Evolutionary conservation across 2,888 invertebrate genomes (phyloP).

Genomic region (Xanthia icteritia): DNA sequence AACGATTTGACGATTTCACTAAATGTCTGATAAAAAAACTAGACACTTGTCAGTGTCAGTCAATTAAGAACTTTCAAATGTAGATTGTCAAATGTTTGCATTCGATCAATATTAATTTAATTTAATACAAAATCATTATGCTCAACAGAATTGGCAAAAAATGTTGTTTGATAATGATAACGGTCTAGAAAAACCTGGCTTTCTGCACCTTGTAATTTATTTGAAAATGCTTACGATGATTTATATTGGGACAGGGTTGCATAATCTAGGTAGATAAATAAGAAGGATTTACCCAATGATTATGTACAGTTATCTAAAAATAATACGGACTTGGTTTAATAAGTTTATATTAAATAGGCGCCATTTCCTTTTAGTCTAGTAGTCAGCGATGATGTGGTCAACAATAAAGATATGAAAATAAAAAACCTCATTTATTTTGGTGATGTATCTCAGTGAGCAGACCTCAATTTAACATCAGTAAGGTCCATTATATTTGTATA

Average conservation of each 20-base stretch:
- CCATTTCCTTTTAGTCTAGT: not conserved
- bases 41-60: conserved; percentile 27
- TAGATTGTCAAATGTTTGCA: conserved; percentile 32
- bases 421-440: conserved; percentile 11
- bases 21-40: conserved; percentile 33
- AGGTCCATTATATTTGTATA: conserved; percentile 46
- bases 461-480: conserved; percentile 32
- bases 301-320: not conserved
- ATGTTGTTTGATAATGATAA: not conserved
- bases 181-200: not conserved
- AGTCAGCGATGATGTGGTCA: not conserved
- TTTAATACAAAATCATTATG: not conserved
- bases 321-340: not conserved
- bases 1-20: conserved; percentile 38
- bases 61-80: conserved; percentile 49
- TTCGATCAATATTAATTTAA: conserved; percentile 13
- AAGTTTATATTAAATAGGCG: not conserved
- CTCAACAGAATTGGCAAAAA: not conserved
- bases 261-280: not conserved
- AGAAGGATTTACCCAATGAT: not conserved
- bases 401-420: conserved; percentile 6
- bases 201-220: not conserved
- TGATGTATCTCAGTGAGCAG: conserved; percentile 31
- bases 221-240: not conserved
- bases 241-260: not conserved